These are phyloP conservation scores for Mythimna albipuncta DNA, from an alignment of 2,888 invertebrate species.

Conservation along the genomic window DNA sequence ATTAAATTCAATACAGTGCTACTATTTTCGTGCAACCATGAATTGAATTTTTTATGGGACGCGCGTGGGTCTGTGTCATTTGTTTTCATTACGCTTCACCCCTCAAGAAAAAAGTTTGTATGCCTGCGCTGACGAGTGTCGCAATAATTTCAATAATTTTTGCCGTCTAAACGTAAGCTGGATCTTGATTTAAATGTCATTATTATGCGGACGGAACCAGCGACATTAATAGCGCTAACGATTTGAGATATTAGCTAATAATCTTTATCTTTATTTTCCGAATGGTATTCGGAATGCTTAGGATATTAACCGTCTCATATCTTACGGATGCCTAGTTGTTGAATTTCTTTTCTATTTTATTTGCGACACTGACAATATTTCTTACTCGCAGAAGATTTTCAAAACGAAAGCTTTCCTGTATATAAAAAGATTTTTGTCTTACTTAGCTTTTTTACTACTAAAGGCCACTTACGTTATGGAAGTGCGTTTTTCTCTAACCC, in stretches of 20 bases:
- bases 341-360: slow-evolving; percentile 59
- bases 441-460: not conserved
- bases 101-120: slow-evolving; percentile 74
- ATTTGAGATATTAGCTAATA: slow-evolving; percentile 72
- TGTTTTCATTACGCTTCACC: slow-evolving; percentile 85
- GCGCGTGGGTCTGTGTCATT: slow-evolving; percentile 84
- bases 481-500: not conserved
- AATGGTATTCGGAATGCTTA: slow-evolving; percentile 63
- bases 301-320: slow-evolving; percentile 59
- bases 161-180: slow-evolving; percentile 46
- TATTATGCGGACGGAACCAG: slow-evolving; percentile 68
- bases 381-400: slow-evolving; percentile 17
- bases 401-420: not conserved
- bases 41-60: slow-evolving; percentile 87
- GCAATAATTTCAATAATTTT: slow-evolving; percentile 70
- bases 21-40: slow-evolving; percentile 84
- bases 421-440: slow-evolving; percentile 9
- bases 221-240: slow-evolving; percentile 67
- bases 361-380: slow-evolving; percentile 31
- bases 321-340: slow-evolving; percentile 56
- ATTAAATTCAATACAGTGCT: slow-evolving; percentile 77
- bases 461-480: not conserved
- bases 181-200: slow-evolving; percentile 72
- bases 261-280: slow-evolving; percentile 69
- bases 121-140: slow-evolving; percentile 55